Evolutionary conservation across 2,797 vertebrate genomes (phyloP), one percentile per base, ranked within the genome.

Genomic region (Tangara arthus): DNA sequence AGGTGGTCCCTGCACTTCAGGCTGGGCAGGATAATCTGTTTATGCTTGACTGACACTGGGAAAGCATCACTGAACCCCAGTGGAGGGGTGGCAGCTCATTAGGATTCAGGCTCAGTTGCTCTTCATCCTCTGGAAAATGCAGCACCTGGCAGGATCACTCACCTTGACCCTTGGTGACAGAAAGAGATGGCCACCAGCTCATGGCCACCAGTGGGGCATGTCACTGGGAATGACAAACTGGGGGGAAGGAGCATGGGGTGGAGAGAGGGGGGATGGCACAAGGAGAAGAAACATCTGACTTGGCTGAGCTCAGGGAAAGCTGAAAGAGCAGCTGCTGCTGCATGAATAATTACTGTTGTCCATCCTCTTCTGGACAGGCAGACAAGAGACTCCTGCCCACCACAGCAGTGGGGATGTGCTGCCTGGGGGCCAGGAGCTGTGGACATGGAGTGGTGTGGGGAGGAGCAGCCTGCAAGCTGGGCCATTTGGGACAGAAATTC

Each of bases 71-170:
- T 44, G 91, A 93, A 39, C 37, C n/a, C 52, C 42, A 42, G 41
- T 2, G 3, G 49, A 52, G 32, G 53, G 47, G 32, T 35, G 76
- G 39, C 17, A 53, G 82, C 79, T 92, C 75, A 65, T 57, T 88
- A 89, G 71, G 72, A 92, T 95, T 78, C 91, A 68, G 76, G 61
- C 56, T 82, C 15, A 1, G 64, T 47, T 0, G 0, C 76, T 82
- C 13, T 39, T 81, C 76, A 59, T 66, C 47, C 60, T 60, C 80
- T 34, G 65, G 34, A 63, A 87, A 85, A 64, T 4, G 27, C 57
- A 75, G 3, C 84, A 87, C 76, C 78, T 85, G 90, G 78, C 84
- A 93, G 87, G 68, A 87, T 53, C 42, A 28, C 32, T 90, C 82
- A 82, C 75, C 81, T 59, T 2, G 1, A 35, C 66, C 59, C 73